Conservation (phyloP, 2,797 vertebrate genomes). For the Notolepis coatsorum region DNA sequence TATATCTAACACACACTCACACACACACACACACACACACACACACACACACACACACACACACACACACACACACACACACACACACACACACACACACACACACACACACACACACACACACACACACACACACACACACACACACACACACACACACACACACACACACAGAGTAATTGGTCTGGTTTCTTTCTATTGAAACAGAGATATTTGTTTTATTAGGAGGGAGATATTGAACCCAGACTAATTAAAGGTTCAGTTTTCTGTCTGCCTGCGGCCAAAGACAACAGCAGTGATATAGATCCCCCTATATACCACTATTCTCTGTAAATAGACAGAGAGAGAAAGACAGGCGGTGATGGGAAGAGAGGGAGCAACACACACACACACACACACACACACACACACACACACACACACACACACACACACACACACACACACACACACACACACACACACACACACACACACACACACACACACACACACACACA, state of each 20-base stretch:
- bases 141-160: not conserved
- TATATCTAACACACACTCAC: constrained; percentile 18
- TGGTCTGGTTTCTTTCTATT: constrained; percentile 76
- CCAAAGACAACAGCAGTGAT: constrained; percentile 75
- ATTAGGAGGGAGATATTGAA: constrained; percentile 83
- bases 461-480: too few species aligned
- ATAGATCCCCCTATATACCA: constrained; percentile 59
- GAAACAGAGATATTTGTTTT: constrained; percentile 86
- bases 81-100: constrained; percentile 34
- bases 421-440: not conserved
- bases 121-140: constrained; percentile 14
- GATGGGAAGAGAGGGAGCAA: not conserved
- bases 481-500: too few species aligned
- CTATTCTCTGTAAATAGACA: constrained; percentile 47
- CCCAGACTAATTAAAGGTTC: constrained; percentile 77
- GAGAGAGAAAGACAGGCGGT: not conserved
- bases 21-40: not conserved
- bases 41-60: constrained; percentile 1
- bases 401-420: not conserved
- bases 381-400: not conserved
- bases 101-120: not conserved
- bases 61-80: not conserved
- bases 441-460: too few species aligned
- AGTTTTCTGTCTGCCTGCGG: constrained; percentile 55
- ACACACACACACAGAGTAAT: constrained; percentile 45